Evolutionary conservation across 2,113 vertebrate genomes (phyloP).

Genomic region (Antechinus flavipes): DNA sequence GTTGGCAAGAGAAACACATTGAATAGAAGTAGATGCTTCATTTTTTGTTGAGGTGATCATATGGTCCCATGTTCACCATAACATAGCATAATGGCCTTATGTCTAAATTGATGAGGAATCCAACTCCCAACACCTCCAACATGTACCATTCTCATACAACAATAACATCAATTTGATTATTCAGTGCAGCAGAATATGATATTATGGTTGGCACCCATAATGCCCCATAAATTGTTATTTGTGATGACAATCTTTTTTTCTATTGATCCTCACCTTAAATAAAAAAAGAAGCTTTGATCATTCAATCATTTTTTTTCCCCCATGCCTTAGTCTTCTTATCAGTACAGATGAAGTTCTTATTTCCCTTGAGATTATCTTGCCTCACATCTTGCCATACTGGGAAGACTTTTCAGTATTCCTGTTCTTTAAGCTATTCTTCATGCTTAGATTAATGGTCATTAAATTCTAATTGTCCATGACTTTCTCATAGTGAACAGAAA

Average conservation of each 20-base stretch:
- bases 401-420: neutral
- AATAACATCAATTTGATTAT: neutral
- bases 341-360: neutral
- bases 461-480: neutral
- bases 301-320: neutral
- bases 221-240: neutral
- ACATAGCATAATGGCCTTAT: neutral
- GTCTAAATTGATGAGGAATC: neutral
- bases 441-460: neutral
- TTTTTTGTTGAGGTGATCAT: neutral
- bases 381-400: neutral
- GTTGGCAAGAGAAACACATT: neutral
- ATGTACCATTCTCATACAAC: neutral
- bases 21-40: neutral
- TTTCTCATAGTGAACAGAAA: neutral
- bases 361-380: neutral
- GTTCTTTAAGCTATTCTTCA: neutral
- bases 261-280: neutral
- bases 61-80: neutral
- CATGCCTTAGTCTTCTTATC: neutral
- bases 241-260: neutral
- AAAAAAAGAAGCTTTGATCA: neutral
- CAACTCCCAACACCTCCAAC: neutral
- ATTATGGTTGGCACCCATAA: neutral
- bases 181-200: neutral